These are phyloP conservation scores for Lysandra coridon DNA, from an alignment of 2,888 invertebrate genomes.

Conservation along the genomic window DNA sequence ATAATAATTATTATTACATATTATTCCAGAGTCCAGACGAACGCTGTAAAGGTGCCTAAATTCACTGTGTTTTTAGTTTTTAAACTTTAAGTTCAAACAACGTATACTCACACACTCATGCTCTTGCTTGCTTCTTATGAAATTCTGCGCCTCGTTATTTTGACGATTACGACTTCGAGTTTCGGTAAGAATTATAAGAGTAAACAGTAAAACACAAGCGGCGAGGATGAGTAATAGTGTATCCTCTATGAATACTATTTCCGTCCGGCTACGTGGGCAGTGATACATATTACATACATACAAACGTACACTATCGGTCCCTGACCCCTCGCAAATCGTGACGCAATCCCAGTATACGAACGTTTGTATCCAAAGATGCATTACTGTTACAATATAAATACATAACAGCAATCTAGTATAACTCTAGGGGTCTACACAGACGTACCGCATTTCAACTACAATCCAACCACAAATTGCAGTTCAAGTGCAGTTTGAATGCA, in stretches of 20 bases:
- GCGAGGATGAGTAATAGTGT: conserved; percentile 56
- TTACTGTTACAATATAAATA: background rate
- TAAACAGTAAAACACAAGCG: background rate
- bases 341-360: background rate
- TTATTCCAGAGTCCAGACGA: no score
- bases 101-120: no score
- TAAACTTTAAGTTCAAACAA: no score
- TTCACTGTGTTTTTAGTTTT: no score
- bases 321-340: background rate
- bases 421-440: no score
- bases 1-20: no score
- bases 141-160: no score
- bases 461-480: no score
- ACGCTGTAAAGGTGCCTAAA: no score
- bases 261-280: conserved; percentile 47
- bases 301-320: conserved; percentile 9
- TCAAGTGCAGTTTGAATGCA: no score
- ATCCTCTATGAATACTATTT: conserved; percentile 61
- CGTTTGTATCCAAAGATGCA: background rate
- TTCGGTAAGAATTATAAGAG: background rate
- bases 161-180: background rate
- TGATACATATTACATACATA: background rate
- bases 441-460: no score
- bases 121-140: no score
- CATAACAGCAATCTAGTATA: background rate